Evolutionary conservation across 2,797 vertebrate genomes (phyloP), one percentile per base, ranked within the genome.

Genomic region (Falco biarmicus): DNA sequence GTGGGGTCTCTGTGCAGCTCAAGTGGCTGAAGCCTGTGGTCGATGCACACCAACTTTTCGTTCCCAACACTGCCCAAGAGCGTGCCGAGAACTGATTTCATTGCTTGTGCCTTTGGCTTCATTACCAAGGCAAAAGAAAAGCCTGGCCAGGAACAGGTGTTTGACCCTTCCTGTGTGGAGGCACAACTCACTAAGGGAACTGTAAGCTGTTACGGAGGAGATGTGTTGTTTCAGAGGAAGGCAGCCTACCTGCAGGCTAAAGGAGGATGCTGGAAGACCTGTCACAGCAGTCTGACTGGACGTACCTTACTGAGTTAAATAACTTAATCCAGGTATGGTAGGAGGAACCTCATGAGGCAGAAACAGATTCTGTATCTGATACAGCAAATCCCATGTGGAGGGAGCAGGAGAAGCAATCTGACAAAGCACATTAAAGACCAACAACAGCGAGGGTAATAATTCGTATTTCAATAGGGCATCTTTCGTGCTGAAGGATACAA

Each of bases 401-500:
- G 53, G 39, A 80, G 47, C 53, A 57, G 71, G 61, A 78, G 53
- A 45, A 82, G 34, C 60, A 61, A 31, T 89, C 63, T 84, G 74
- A 78, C 61, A 75, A 78, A 65, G 54, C 65, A 32, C 54, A 73
- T 17, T 70, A 68, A 92, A 91, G 61, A 63, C 37, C 64, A 83
- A 26, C 41, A 90, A 20, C 34, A 26, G 65, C 71, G 50, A 78
- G 26, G 76, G 39, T 66, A 86, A 63, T 80, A 56, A 89, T 81
- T 86, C 29, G 3, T 87, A 64, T 91, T 92, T 96, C 79, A 84
- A 3, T 56, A 73, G 73, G 41, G 47, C 59, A 56, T 85, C 59
- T 94, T 94, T 73, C 11, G 6, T 56, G 28, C 61, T 87, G 84
- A 91, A 89, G 51, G 69, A 39, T 93, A 87, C 63, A 91, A 91